These are phyloP conservation scores for Microcebus tavaratra DNA, from an alignment of 2,113 vertebrate species.

Conservation along the genomic window DNA sequence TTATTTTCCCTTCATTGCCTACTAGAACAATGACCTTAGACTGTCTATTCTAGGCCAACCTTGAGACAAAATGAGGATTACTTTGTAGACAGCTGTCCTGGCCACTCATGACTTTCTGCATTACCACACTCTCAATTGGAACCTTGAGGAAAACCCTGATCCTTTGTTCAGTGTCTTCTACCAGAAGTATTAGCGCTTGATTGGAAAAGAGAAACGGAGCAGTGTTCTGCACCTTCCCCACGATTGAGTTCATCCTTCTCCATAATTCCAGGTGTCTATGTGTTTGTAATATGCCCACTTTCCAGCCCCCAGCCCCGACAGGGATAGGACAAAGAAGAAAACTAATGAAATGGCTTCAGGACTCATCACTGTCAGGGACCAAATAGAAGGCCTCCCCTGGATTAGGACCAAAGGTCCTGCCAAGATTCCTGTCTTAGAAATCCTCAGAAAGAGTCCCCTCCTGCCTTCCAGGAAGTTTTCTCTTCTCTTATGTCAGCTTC, in stretches of 20 bases:
- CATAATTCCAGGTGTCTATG: not conserved
- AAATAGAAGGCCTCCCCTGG: not conserved
- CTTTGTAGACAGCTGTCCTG: not conserved
- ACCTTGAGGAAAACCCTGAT: not conserved
- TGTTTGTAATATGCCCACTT: not conserved
- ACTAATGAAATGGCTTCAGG: not conserved
- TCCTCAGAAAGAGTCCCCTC: not conserved
- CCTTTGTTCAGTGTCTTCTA: not conserved
- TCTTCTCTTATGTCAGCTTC: constrained; percentile 44
- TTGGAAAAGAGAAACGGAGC: not conserved
- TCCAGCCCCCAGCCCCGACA: not conserved
- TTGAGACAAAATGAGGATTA: not conserved
- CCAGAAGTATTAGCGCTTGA: not conserved
- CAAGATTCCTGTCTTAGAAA: not conserved
- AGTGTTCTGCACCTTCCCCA: not conserved
- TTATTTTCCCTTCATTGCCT: not conserved
- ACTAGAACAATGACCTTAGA: not conserved
- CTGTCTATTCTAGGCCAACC: not conserved
- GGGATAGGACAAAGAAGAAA: not conserved
- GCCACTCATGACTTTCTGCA: not conserved
- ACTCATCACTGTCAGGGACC: not conserved
- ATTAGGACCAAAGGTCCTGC: not conserved
- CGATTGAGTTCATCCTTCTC: not conserved
- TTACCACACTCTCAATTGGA: not conserved
- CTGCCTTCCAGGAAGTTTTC: constrained; percentile 64